These are phyloP conservation scores for Microctonus brassicae DNA, from an alignment of 2,888 invertebrate genomes.

Conservation along the genomic window DNA sequence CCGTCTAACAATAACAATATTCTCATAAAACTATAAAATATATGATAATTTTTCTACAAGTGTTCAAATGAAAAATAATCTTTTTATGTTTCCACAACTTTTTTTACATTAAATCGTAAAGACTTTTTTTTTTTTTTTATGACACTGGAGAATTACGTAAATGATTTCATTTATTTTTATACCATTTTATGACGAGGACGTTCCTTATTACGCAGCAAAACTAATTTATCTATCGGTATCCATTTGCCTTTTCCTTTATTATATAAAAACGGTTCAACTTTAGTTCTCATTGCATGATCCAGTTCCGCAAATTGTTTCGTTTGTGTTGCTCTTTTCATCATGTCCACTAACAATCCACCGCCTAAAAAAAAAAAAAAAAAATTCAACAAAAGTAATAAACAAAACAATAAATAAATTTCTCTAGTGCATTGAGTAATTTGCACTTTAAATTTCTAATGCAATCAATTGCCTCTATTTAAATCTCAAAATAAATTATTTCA, in stretches of 20 bases:
- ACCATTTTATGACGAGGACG: constrained; percentile 85
- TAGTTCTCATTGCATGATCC: constrained; percentile 92
- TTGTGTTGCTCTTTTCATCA: constrained; percentile 92
- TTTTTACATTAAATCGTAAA: no score
- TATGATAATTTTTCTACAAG: no score
- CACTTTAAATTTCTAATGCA: neutral
- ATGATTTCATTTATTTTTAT: constrained; percentile 46
- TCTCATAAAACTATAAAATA: no score
- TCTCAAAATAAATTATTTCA: neutral
- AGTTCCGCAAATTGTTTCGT: constrained; percentile 92
- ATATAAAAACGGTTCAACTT: constrained; percentile 93
- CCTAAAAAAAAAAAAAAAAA: constrained; percentile 73
- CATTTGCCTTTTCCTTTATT: constrained; percentile 93
- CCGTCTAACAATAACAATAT: no score
- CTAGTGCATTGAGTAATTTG: neutral
- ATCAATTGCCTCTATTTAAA: neutral
- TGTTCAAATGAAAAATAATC: no score
- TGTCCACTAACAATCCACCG: constrained; percentile 91
- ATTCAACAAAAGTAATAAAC: no score
- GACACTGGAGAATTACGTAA: neutral
- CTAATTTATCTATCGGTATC: constrained; percentile 90
- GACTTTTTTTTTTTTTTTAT: no score
- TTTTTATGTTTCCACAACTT: no score
- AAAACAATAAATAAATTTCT: constrained; percentile 9
- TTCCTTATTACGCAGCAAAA: constrained; percentile 89